phyloP scores from a whole-genome alignment of 2,113 vertebrate genomes.

The Cyprinodon brontotheroides region DNA sequence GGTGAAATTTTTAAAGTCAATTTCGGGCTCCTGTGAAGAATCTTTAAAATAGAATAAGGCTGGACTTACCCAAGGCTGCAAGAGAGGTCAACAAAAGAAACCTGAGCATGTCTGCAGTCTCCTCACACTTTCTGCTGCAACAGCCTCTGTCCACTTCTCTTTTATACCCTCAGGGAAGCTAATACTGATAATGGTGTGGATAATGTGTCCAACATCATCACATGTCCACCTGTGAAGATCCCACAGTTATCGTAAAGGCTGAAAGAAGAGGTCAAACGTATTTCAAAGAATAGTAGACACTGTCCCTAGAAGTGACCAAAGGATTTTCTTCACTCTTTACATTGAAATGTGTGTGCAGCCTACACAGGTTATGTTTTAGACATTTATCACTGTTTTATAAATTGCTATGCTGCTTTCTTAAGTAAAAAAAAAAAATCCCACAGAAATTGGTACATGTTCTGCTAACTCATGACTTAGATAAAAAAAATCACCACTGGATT shows the following conservation, averaged over 20 bases:
- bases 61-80: conserved; percentile 81
- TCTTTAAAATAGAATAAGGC: background rate
- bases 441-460: background rate
- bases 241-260: conserved; percentile 59
- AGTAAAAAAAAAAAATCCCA: background rate
- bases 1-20: conserved; percentile 2
- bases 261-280: background rate
- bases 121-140: conserved; percentile 30
- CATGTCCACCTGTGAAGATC: conserved; percentile 60
- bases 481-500: background rate
- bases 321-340: background rate
- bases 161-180: conserved; percentile 55
- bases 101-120: conserved; percentile 78
- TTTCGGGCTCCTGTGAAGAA: background rate
- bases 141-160: conserved; percentile 9
- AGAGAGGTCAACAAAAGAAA: conserved; percentile 79
- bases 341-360: background rate
- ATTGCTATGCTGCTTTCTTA: background rate
- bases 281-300: conserved; percentile 17
- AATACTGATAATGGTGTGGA: background rate
- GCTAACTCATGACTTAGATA: background rate
- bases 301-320: background rate
- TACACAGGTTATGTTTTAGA: background rate
- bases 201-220: conserved; percentile 7
- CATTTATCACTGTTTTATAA: background rate